A percentile compares a stretch with the other conserved stretches of the same genome.
Evolutionary conservation across 2,797 vertebrate genomes (phyloP).

Genomic region (Hemibagrus guttatus): DNA sequence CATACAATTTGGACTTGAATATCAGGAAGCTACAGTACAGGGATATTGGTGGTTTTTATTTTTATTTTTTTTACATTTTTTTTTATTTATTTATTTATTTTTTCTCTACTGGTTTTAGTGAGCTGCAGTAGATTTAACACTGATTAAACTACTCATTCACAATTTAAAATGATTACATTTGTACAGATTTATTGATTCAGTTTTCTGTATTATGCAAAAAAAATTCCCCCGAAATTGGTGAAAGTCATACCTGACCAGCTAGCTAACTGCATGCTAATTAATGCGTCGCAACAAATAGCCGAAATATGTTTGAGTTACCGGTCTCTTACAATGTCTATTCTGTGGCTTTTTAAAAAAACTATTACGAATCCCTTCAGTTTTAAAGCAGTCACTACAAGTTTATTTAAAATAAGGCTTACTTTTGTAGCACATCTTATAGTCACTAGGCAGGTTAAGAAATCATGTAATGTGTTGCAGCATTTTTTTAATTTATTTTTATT

Average conservation of each 20-base stretch:
- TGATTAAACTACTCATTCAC: background rate
- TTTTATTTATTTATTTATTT: background rate
- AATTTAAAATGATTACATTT: no score
- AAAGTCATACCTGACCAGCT: no score
- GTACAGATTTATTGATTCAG: no score
- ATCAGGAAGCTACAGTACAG: background rate
- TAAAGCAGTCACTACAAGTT: no score
- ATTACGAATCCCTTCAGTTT: background rate
- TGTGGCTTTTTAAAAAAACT: background rate
- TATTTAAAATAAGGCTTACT: background rate
- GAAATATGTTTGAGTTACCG: no score
- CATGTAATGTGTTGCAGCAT: background rate
- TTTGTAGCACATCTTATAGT: background rate
- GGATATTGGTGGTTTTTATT: background rate
- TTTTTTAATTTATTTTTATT: no score
- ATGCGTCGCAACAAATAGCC: no score
- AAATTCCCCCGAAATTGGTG: no score
- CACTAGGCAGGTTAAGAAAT: background rate
- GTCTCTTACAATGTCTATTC: no score
- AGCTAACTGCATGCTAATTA: no score
- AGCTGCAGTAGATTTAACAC: background rate
- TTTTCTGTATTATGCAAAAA: no score
- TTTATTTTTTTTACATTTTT: background rate
- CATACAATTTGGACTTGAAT: conserved; percentile 3
- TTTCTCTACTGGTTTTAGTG: background rate